Evolutionary conservation across 2,113 vertebrate genomes (phyloP).

Genomic region (Hyla sarda): DNA sequence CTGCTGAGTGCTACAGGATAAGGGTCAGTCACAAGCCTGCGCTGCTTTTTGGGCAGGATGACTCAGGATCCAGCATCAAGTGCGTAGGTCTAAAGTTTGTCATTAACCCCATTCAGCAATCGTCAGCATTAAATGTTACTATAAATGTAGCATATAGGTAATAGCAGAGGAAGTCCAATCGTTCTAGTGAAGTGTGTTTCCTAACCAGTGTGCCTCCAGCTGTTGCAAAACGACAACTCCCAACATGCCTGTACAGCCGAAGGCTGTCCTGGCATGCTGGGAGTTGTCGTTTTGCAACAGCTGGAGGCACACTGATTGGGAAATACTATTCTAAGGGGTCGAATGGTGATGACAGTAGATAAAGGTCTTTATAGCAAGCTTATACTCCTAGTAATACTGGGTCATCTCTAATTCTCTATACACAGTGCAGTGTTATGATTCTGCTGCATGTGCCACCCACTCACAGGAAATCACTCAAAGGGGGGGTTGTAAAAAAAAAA

Average conservation of each 20-base stretch:
- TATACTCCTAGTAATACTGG: background rate
- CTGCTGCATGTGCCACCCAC: conserved; percentile 28
- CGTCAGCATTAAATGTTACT: background rate
- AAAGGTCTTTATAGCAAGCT: background rate
- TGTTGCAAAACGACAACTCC: too few relatives aligned
- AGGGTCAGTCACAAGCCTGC: conserved; percentile 5
- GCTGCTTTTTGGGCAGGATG: background rate
- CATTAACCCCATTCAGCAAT: conserved; percentile 32
- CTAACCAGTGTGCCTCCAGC: too few relatives aligned
- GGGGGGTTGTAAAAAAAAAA: background rate
- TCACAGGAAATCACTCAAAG: background rate
- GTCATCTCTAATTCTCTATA: too few relatives aligned
- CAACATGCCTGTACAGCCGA: too few relatives aligned
- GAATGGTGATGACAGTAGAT: background rate
- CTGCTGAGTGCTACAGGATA: background rate
- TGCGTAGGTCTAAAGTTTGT: background rate
- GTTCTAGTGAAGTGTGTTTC: too few relatives aligned
- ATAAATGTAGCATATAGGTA: background rate
- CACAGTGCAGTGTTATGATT: background rate
- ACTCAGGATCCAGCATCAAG: background rate
- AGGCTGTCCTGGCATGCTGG: too few relatives aligned
- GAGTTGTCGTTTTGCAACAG: too few relatives aligned
- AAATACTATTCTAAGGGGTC: too few relatives aligned
- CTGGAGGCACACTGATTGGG: too few relatives aligned
- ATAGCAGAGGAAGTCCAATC: background rate